Base-by-base conservation (phyloP, 2,113 vertebrate species). In the human region DNA sequence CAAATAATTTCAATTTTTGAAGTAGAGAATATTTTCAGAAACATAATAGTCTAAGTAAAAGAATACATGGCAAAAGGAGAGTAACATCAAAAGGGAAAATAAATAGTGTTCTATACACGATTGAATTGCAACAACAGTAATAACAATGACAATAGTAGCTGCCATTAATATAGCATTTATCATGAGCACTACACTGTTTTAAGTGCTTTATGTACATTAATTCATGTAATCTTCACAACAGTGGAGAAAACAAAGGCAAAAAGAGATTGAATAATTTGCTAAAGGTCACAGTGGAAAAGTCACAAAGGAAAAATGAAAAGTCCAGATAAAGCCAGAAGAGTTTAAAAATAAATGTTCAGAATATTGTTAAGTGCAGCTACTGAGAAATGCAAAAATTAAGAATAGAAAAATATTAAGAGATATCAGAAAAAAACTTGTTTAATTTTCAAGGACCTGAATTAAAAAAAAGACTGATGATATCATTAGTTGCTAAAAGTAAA, bases 11-110 rank as follows among this genome's bases (percentile, higher is more conserved):
- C 55, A 45, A 45, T 72, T 93, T 96, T 61, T 40, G n/a, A 96
- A 89, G 30, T 85, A 43, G 12, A 70, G 17, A 72, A 32, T 94
- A 90, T 94, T 95, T 93, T 95, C 23, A 61, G 12, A 92, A 90
- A 84, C 5, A 79, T 68, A 75, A 66, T 87, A 92, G 73, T 84
- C 9, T 89, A 90, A 64, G 7, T 82, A 22, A 79, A 93, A 64
- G 27, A 78, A 57, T 85, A 61, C 22, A 8, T 75, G 10, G 9
- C 75, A 85, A 40, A 2, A 90, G 52, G 43, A 94, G 4, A 89
- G 14, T 95, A 96, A 68, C 27, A 82, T 6, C 16, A 89, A 92
- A 73, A 52, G 3, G 52, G 11, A 78, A 88, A 25, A 89, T 20
- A 89, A 83, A 92, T 78, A 52, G 5, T 40, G 7, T 89, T 88